Evolutionary conservation across 2,797 vertebrate genomes (phyloP).

Genomic region (Botia almorhae): DNA sequence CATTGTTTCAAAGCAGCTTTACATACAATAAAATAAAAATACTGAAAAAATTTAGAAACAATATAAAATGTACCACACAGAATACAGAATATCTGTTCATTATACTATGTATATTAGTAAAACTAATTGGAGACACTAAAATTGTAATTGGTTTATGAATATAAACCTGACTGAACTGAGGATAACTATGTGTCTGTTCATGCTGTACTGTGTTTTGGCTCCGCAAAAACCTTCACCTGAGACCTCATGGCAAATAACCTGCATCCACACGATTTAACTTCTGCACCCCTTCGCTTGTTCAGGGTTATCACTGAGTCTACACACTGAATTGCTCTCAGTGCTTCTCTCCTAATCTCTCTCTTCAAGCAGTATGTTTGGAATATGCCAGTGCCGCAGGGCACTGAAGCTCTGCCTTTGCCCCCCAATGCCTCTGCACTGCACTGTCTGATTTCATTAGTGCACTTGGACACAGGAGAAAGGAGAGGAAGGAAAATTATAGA

Average conservation of each 20-base stretch:
- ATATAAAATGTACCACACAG: too few relatives aligned
- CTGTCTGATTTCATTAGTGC: slow-evolving; percentile 12
- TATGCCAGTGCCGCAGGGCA: slow-evolving; percentile 44
- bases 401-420: slow-evolving; percentile 46
- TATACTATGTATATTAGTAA: too few relatives aligned
- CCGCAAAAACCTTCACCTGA: slow-evolving; percentile 1
- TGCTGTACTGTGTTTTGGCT: background rate
- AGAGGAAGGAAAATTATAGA: background rate
- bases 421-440: slow-evolving; percentile 24
- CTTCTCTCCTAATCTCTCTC: slow-evolving; percentile 2
- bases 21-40: too few relatives aligned
- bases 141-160: background rate
- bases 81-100: too few relatives aligned
- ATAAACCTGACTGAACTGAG: too few relatives aligned
- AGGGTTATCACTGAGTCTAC: slow-evolving; percentile 27
- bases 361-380: slow-evolving; percentile 27
- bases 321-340: slow-evolving; percentile 2
- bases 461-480: background rate
- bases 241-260: slow-evolving; percentile 27
- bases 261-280: slow-evolving; percentile 37
- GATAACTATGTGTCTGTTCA: background rate
- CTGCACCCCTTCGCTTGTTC: background rate
- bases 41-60: too few relatives aligned
- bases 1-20: too few relatives aligned
- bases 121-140: too few relatives aligned